Evolutionary conservation across 2,888 invertebrate genomes (phyloP), one percentile per base, ranked within the genome.

Genomic region (Euspilapteryx auroguttella): DNA sequence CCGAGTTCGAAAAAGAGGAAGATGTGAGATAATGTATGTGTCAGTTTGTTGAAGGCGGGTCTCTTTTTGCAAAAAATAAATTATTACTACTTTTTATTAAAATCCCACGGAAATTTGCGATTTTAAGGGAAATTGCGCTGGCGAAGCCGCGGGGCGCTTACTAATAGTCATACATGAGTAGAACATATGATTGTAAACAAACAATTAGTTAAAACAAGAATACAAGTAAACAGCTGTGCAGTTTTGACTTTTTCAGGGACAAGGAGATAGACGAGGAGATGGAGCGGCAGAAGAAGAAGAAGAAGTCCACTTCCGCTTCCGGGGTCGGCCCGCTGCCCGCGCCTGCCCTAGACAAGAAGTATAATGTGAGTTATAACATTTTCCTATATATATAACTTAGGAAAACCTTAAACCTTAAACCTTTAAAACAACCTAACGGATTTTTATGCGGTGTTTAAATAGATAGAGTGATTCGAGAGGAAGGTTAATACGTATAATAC

Each of bases 251-350:
- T 34, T 80, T 55, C 53, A 86, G 86, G 89, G 92, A 89, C 42
- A 89, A 90, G 56, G 92, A 92, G 55, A 85, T 92, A 34, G 92
- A 92, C 41, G 91, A 91, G 48, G 90, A 90, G 62, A 81, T 89
- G 27, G 91, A 91, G 49, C 80, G 81, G 37, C 87, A 86, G 47
- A 89, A 89, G 47, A 81, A 87, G 42, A 89, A 89, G 71, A 91
- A 91, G 79, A 90, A 91, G 59, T 79, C 83, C 2, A 79, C 83
- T 2, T 47, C 57, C 2, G 47, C 57, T 0, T 66, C 66, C 14
- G 76, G 80, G 1, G 77, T 85, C 32, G 65, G 77, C 4, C 68
- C 73, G 1, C 46, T 71, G 24, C 69, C 63, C 1, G 64, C 65
- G 8, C 73, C 69, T 0, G 29, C 45, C 1, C 49, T 43, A 24